Evolutionary conservation across 2,888 invertebrate genomes (phyloP).

Genomic region (Invenusta paracnida): DNA sequence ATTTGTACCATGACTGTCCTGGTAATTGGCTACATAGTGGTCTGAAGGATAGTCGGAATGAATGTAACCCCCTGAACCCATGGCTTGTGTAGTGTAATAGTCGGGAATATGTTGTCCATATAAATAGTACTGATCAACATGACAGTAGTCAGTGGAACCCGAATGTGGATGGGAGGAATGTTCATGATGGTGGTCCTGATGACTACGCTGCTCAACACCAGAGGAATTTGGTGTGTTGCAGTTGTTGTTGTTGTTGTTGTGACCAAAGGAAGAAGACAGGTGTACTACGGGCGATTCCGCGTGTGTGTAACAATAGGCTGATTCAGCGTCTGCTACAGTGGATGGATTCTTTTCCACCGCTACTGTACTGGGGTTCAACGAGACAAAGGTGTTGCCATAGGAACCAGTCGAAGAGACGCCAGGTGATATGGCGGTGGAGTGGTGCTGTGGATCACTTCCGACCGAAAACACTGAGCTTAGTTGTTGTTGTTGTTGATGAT

Average conservation of each 20-base stretch:
- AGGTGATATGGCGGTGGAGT: neutral
- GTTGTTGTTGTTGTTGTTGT: neutral
- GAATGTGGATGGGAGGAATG: slow-evolving; percentile 10
- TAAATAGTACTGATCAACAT: neutral
- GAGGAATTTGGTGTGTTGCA: neutral
- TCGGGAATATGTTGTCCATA: neutral
- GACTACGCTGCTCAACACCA: no score
- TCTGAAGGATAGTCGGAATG: neutral
- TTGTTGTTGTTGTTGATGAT: neutral
- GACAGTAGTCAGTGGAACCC: neutral
- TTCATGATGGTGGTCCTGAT: neutral
- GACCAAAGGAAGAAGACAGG: no score
- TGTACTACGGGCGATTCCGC: neutral
- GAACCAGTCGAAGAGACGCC: neutral
- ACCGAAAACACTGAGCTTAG: neutral
- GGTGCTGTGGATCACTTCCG: neutral
- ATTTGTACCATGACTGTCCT: neutral
- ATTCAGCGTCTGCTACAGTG: neutral
- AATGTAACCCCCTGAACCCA: neutral
- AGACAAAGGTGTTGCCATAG: slow-evolving; percentile 1
- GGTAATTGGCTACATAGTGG: neutral
- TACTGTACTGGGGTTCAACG: neutral
- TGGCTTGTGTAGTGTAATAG: neutral
- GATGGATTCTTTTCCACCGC: neutral
- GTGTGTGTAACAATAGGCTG: neutral